These are phyloP conservation scores for Drosophila saltans DNA, from an alignment of 1,140 invertebrate species.

Conservation along the genomic window DNA sequence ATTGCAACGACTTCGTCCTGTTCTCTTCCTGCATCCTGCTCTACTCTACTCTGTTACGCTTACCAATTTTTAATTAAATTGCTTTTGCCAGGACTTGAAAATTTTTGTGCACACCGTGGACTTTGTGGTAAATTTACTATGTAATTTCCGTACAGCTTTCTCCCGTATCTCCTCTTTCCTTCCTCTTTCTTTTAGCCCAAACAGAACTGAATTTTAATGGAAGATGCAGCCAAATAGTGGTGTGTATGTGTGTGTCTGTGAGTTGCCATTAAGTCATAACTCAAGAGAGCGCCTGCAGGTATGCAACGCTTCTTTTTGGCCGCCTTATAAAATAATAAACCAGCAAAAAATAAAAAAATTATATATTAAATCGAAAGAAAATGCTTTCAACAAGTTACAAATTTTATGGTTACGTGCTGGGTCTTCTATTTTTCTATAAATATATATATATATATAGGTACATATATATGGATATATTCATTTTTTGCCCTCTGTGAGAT, in stretches of 20 bases:
- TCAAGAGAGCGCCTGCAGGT: constrained; percentile 51
- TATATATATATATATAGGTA: too few relatives aligned
- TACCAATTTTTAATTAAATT: constrained; percentile 53
- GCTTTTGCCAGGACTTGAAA: constrained; percentile 9
- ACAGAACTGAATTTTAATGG: constrained; percentile 76
- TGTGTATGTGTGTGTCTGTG: neutral
- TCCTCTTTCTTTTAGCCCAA: constrained; percentile 36
- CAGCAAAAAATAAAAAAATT: neutral
- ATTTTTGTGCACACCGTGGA: constrained; percentile 40
- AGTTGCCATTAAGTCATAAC: constrained; percentile 64
- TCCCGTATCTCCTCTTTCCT: neutral
- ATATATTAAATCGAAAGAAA: constrained; percentile 36
- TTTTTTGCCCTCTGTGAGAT: neutral
- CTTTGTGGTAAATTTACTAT: constrained; percentile 62
- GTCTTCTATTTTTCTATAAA: constrained; percentile 6
- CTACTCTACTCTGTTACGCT: neutral
- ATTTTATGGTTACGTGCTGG: constrained; percentile 67
- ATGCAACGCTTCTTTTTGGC: constrained; percentile 39
- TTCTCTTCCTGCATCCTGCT: neutral
- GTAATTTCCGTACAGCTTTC: constrained; percentile 45
- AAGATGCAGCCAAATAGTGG: constrained; percentile 41
- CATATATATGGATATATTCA: neutral
- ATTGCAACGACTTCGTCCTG: constrained; percentile 11
- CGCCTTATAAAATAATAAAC: constrained; percentile 62
- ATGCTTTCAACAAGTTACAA: constrained; percentile 75